A percentile compares a stretch with the other conserved stretches of the same genome.
These are phyloP conservation scores for Rhogogaster chlorosoma DNA, from an alignment of 2,888 invertebrate genomes.

Conservation along the genomic window DNA sequence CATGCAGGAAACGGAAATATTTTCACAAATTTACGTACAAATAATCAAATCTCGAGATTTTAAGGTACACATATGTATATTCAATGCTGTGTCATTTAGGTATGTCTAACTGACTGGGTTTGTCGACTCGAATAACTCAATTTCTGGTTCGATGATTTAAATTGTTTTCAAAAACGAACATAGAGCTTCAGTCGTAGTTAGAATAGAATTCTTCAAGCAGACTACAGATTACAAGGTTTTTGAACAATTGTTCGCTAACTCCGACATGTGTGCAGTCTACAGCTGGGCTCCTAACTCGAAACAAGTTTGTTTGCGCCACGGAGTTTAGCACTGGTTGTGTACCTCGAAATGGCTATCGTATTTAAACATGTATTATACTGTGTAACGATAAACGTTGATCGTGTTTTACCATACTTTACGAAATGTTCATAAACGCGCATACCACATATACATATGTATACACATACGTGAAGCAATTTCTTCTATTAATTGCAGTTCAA, in stretches of 20 bases:
- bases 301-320: slow-evolving; percentile 9
- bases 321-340: background rate
- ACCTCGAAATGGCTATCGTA: background rate
- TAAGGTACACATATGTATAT: background rate
- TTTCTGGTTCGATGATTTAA: background rate
- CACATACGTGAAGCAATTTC: background rate
- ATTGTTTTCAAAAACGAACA: background rate
- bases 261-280: background rate
- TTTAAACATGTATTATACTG: background rate
- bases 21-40: background rate
- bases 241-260: background rate
- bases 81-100: background rate
- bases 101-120: background rate
- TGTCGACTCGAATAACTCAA: background rate
- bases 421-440: background rate
- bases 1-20: background rate
- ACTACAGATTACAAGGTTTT: background rate
- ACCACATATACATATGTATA: background rate
- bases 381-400: background rate
- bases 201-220: background rate
- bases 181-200: background rate
- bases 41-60: background rate
- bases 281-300: slow-evolving; percentile 4
- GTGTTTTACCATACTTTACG: background rate
- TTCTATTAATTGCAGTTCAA: background rate